Evolutionary conservation across 2,888 invertebrate species (phyloP).

Genomic region (Drosophila antonietae): DNA sequence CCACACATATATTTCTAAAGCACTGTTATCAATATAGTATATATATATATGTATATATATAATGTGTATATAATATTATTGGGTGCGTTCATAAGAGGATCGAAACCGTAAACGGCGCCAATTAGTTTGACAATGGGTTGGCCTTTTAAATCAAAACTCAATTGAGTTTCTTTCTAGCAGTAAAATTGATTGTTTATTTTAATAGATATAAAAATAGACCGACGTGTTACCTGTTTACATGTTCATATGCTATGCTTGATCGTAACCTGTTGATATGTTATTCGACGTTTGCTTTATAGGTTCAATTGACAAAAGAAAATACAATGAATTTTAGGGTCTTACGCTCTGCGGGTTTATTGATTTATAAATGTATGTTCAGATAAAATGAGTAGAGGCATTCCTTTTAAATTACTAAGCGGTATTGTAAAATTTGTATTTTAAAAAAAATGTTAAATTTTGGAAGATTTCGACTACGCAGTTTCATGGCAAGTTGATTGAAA

Average conservation of each 20-base stretch:
- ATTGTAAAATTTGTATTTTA: neutral
- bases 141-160: slow-evolving; percentile 15
- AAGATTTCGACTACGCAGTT: neutral
- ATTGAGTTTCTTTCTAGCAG: slow-evolving; percentile 11
- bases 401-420: neutral
- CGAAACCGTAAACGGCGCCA: slow-evolving; percentile 13
- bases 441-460: neutral
- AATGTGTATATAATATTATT: neutral
- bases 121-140: slow-evolving; percentile 20
- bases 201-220: neutral
- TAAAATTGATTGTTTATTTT: slow-evolving; percentile 2
- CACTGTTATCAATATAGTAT: slow-evolving; percentile 12
- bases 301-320: neutral
- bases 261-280: neutral
- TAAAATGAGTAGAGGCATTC: neutral
- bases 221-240: slow-evolving; percentile 2
- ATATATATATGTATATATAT: neutral
- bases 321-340: neutral
- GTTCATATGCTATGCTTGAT: neutral
- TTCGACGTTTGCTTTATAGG: neutral
- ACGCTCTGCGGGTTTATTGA: neutral
- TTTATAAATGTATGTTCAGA: neutral
- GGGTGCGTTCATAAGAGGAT: slow-evolving; percentile 14
- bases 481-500: neutral
- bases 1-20: neutral